Conservation (phyloP, 2,888 invertebrate genomes). For the Drosophila flavopinicola region DNA sequence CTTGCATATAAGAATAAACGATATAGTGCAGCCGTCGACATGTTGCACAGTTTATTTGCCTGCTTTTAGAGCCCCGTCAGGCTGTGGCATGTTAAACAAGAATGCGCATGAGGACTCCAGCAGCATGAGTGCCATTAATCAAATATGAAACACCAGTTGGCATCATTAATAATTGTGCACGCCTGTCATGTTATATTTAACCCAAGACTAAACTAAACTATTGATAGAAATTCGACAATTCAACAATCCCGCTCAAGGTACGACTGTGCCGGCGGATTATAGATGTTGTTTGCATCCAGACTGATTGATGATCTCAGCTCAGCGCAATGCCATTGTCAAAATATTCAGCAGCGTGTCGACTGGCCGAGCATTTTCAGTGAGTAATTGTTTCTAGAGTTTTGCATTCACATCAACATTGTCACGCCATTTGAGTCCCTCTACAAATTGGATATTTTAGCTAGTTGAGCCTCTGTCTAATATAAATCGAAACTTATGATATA, state of each 20-base stretch:
- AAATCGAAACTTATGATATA: too few relatives aligned
- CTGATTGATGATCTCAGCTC: conserved; percentile 39
- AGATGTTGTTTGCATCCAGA: conserved; percentile 18
- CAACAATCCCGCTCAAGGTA: conserved; percentile 11
- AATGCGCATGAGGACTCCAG: background rate
- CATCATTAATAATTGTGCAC: conserved; percentile 62
- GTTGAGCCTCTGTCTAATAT: background rate
- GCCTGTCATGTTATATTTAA: conserved; percentile 58
- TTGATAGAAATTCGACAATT: conserved; percentile 47
- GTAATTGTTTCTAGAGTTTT: conserved; percentile 30
- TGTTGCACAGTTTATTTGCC: conserved; percentile 32
- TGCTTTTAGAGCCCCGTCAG: conserved; percentile 5
- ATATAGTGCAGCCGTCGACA: conserved; percentile 13
- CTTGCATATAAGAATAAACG: conserved; percentile 12
- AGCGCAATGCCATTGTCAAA: conserved; percentile 9
- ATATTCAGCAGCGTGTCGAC: conserved; percentile 18
- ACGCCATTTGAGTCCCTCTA: background rate
- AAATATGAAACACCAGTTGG: conserved; percentile 37
- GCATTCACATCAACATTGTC: conserved; percentile 1
- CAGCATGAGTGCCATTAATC: conserved; percentile 40
- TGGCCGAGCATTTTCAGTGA: conserved; percentile 24
- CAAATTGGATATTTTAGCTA: background rate
- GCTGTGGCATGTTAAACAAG: conserved; percentile 28
- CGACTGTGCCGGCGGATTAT: background rate
- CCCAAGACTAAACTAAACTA: conserved; percentile 55